phyloP scores from a whole-genome alignment of 2,888 invertebrate species.

The Molorchus minor region DNA sequence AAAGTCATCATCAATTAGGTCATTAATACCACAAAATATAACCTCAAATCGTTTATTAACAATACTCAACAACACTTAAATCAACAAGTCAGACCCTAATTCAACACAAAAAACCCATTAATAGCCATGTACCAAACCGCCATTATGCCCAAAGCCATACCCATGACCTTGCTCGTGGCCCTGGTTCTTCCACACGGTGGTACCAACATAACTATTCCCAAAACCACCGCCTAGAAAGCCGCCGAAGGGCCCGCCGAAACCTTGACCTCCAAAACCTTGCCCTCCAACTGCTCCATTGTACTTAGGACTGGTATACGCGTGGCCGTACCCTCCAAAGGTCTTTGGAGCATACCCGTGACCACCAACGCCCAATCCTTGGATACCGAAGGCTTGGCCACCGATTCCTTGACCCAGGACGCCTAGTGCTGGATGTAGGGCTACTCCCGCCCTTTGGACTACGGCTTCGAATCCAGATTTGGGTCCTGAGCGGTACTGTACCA shows the following conservation, averaged over 20 bases:
- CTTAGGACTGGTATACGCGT: too few species aligned
- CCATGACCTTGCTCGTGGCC: constrained; percentile 31
- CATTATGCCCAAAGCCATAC: neutral
- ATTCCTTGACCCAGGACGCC: constrained; percentile 28
- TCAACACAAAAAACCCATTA: too few species aligned
- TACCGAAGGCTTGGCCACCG: neutral
- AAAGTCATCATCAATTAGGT: too few species aligned
- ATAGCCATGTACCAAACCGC: too few species aligned
- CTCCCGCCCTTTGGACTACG: constrained; percentile 52
- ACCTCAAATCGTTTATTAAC: too few species aligned
- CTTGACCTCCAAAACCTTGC: constrained; percentile 6
- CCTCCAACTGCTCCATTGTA: too few species aligned
- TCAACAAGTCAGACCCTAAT: too few species aligned
- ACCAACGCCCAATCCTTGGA: neutral
- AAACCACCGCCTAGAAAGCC: constrained; percentile 28
- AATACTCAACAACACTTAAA: too few species aligned
- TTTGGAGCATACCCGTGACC: too few species aligned
- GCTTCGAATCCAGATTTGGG: constrained; percentile 55
- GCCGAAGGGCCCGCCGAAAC: neutral
- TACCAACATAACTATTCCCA: constrained; percentile 48
- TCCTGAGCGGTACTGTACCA: constrained; percentile 53
- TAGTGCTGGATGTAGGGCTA: constrained; percentile 51
- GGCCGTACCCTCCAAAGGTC: too few species aligned
- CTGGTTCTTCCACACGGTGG: constrained; percentile 45
- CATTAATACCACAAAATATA: too few species aligned